Evolutionary conservation across 1,140 invertebrate species (phyloP).

Genomic region (Drosophila busckii): DNA sequence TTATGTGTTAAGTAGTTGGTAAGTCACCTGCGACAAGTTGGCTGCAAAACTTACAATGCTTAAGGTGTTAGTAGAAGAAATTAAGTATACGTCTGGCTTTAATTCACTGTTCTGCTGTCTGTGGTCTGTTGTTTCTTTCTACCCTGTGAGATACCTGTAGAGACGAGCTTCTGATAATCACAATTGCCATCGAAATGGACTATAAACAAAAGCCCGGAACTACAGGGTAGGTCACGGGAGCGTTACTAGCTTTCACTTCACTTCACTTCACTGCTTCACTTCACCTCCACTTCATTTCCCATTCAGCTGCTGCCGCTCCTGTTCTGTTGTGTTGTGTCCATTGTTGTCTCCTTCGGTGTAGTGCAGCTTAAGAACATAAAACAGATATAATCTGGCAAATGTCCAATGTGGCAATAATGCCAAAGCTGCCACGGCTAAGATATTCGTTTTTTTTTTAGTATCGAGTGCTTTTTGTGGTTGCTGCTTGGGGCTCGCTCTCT

Average conservation of each 20-base stretch:
- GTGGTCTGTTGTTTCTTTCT: constrained; percentile 70
- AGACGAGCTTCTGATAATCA: constrained; percentile 97
- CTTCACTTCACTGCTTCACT: neutral
- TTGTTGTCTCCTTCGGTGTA: neutral
- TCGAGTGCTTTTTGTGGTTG: constrained; percentile 4
- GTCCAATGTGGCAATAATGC: constrained; percentile 16
- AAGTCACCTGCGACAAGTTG: constrained; percentile 49
- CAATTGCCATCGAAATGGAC: constrained; percentile 81
- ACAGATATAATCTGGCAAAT: constrained; percentile 32
- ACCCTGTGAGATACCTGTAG: constrained; percentile 98
- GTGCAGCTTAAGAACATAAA: constrained; percentile 15
- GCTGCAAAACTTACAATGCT: constrained; percentile 33
- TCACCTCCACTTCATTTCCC: too few relatives aligned
- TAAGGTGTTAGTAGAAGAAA: constrained; percentile 5
- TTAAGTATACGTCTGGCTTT: neutral
- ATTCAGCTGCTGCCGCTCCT: too few relatives aligned
- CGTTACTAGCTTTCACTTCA: constrained; percentile 79
- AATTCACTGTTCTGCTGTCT: neutral
- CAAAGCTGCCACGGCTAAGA: neutral
- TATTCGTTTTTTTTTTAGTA: neutral
- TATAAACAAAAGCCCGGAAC: constrained; percentile 99
- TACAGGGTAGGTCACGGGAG: constrained; percentile 99
- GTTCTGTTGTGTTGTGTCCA: neutral
- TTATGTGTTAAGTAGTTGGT: constrained; percentile 48
- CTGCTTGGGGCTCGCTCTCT: neutral